phyloP scores from a whole-genome alignment of 2,113 vertebrate genomes.

The Megaleporinus macrocephalus region DNA sequence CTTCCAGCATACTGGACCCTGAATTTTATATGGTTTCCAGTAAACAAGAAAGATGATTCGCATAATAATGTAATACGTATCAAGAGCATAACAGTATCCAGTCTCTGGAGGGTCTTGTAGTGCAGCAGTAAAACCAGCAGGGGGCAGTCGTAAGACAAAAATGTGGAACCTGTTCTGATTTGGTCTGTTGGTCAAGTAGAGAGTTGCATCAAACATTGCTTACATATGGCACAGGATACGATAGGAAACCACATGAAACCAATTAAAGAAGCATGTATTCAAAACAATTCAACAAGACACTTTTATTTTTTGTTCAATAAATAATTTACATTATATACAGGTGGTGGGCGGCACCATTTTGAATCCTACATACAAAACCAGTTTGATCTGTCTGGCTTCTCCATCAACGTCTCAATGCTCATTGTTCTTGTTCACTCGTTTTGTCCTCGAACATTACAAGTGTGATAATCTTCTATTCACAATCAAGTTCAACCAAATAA shows the following conservation, averaged over 20 bases:
- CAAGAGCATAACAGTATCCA: too few species aligned
- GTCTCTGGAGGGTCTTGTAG: too few species aligned
- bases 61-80: too few species aligned
- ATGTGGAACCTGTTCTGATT: background rate
- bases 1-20: too few species aligned
- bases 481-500: slow-evolving; percentile 67
- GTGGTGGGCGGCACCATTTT: slow-evolving; percentile 72
- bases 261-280: slow-evolving; percentile 19
- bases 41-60: too few species aligned
- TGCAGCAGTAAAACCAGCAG: slow-evolving; percentile 55
- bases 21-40: too few species aligned
- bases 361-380: slow-evolving; percentile 77
- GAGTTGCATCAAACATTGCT: background rate
- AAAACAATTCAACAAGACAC: slow-evolving; percentile 71
- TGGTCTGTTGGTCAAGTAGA: too few species aligned
- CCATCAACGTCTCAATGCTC: slow-evolving; percentile 55
- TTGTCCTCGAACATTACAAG: slow-evolving; percentile 57
- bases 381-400: slow-evolving; percentile 72
- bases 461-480: slow-evolving; percentile 57
- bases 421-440: slow-evolving; percentile 31
- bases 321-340: slow-evolving; percentile 99
- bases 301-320: slow-evolving; percentile 96
- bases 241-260: background rate
- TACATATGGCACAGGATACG: too few species aligned
- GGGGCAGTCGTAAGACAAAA: slow-evolving; percentile 60